Conservation (phyloP, 2,888 invertebrate genomes). For the Lysandra coridon region DNA sequence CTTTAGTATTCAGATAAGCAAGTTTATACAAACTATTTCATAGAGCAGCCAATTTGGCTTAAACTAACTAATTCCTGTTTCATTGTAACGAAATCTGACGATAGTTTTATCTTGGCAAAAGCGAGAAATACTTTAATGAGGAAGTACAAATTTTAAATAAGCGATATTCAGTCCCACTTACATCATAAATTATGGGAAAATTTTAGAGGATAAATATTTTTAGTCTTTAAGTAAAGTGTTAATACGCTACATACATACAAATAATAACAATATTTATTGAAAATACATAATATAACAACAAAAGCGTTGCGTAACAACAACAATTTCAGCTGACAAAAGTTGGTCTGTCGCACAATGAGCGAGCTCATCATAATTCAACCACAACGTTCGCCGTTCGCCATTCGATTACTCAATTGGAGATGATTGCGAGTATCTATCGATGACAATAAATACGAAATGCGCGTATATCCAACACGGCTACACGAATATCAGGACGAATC, state of each 20-base stretch:
- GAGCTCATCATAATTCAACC: conserved; percentile 64
- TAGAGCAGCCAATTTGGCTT: conserved; percentile 10
- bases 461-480: neutral
- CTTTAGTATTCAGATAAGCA: conserved; percentile 14
- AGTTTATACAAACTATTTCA: conserved; percentile 19
- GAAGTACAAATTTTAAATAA: neutral
- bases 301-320: conserved; percentile 51
- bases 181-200: neutral
- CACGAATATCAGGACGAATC: neutral
- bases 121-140: conserved; percentile 12
- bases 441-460: conserved; percentile 37
- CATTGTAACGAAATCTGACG: conserved; percentile 21
- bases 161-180: neutral
- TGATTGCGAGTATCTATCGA: conserved; percentile 45
- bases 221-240: neutral
- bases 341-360: conserved; percentile 58
- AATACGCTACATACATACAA: neutral
- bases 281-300: conserved; percentile 49
- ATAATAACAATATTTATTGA: conserved; percentile 4
- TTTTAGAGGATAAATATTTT: neutral
- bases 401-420: conserved; percentile 56
- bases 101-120: neutral
- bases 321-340: conserved; percentile 67
- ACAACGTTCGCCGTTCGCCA: conserved; percentile 54
- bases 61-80: conserved; percentile 14